Evolutionary conservation across 2,888 invertebrate genomes (phyloP), one percentile per base, ranked within the genome.

Genomic region (Hermaeophaga mercurialis): DNA sequence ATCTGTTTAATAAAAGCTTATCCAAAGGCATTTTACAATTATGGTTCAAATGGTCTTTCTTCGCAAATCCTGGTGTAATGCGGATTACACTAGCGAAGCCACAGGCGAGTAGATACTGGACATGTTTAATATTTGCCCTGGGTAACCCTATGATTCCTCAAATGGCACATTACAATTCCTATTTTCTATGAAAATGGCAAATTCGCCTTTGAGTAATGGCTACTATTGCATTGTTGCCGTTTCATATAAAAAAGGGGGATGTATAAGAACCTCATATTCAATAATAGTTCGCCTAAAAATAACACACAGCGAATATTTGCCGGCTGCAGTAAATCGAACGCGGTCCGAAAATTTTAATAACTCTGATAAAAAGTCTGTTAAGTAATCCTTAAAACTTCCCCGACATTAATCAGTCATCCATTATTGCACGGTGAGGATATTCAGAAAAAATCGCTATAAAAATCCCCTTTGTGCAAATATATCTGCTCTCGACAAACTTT

Each of bases 391-490:
- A 39, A 33, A 48, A 57, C 47, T 45, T 53, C 41, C 43, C 53
- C 14, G 19, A 28, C 53, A 41, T 53, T 58, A 58, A 58, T 58
- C 58, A 58, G 58, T 45, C 45, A 57, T 57, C 59, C 62, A 59
- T 62, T 57, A 62, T 56, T 47, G 17, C 49, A 36, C 49, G 43
- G 31, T 24, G 43, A 45, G 46, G 36, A 55, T 61, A 59, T 61
- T 59, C 54, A 14, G 36, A 33, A 60, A 57, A 59, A 57, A 62
- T 62, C 57, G 59, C 49, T 56, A 59, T 43, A 55, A 54, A 55
- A 54, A 52, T 59, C 59, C 66, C 64, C 54, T 62, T 64, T 64
- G 62, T 63, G 62, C 56, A 63, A 65, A 65, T 61, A 62, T 60
- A 58, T 54, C 57, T 62, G 56, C 58, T 62, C 55, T 45, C 57